Percentiles rank a stretch among this genome's conserved stretches.
Evolutionary conservation across 2,797 vertebrate species (phyloP).

Genomic region (Myotis pilosus): DNA sequence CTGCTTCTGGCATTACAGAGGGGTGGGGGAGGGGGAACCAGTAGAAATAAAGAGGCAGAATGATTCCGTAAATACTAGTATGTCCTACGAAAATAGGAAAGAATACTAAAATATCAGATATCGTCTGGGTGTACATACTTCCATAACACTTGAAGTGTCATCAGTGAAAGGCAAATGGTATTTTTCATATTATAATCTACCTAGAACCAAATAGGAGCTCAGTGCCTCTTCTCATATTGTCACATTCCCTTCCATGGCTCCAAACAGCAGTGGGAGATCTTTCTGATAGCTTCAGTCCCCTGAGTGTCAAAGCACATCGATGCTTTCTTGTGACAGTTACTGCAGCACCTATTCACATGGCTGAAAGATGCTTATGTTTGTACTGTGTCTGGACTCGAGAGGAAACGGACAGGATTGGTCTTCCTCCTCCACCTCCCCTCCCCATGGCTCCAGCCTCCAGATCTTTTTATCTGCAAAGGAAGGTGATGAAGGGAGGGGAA

Average conservation of each 20-base stretch:
- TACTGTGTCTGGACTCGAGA: neutral
- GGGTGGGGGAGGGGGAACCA: neutral
- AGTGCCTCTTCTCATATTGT: neutral
- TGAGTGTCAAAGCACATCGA: neutral
- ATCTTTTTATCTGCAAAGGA: neutral
- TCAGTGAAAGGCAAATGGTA: neutral
- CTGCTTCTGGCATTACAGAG: neutral
- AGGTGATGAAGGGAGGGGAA: neutral
- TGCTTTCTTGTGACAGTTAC: neutral
- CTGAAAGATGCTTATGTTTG: constrained; percentile 32
- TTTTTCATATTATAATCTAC: constrained; percentile 35
- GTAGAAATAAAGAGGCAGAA: constrained; percentile 40
- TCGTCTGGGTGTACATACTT: neutral
- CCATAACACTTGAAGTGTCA: neutral
- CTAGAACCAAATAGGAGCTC: neutral
- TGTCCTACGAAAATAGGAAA: neutral
- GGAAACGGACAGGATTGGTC: no score
- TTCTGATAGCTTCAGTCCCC: neutral
- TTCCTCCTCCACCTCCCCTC: neutral
- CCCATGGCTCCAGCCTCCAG: neutral
- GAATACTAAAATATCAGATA: neutral
- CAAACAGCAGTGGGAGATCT: neutral
- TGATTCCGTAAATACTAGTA: neutral
- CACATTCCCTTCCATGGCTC: neutral
- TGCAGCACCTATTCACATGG: neutral